A percentile compares a stretch with the other conserved stretches of the same genome.
Conservation (phyloP, 2,113 vertebrate genomes). For the Cynopterus brachyotis region DNA sequence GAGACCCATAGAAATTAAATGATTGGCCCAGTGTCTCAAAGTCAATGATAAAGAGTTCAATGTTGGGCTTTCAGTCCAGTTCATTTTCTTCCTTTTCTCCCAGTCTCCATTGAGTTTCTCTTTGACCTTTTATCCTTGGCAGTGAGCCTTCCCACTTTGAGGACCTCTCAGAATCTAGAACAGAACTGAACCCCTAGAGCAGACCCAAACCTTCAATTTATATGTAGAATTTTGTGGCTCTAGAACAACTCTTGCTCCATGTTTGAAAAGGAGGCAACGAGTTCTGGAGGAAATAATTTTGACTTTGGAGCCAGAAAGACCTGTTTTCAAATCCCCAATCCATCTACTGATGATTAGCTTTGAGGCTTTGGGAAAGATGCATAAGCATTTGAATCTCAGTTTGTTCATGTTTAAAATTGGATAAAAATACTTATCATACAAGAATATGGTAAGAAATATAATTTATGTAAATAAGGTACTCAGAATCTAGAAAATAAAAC, state of each 20-base stretch:
- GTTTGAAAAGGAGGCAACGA: slow-evolving; percentile 22
- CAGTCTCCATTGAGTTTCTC: neutral
- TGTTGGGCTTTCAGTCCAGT: neutral
- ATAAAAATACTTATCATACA: neutral
- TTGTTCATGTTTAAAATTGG: neutral
- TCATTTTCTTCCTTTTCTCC: neutral
- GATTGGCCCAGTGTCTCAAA: neutral
- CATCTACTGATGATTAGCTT: neutral
- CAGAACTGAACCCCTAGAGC: neutral
- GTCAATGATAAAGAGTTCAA: neutral
- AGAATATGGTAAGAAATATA: neutral
- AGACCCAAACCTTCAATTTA: neutral
- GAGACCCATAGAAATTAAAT: neutral
- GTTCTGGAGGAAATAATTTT: neutral
- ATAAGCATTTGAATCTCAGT: neutral
- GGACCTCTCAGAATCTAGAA: neutral
- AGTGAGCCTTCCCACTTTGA: neutral
- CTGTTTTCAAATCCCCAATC: neutral
- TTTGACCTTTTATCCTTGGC: neutral
- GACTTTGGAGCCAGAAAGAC: neutral
- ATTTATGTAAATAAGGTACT: neutral
- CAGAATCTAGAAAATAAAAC: neutral
- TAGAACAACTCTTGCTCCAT: neutral
- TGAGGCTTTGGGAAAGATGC: neutral
- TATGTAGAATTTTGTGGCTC: neutral